A percentile compares a stretch with the other conserved stretches of the same genome.
Conservation (phyloP, 2,888 invertebrate genomes). For the Muschampia plurimacula region DNA sequence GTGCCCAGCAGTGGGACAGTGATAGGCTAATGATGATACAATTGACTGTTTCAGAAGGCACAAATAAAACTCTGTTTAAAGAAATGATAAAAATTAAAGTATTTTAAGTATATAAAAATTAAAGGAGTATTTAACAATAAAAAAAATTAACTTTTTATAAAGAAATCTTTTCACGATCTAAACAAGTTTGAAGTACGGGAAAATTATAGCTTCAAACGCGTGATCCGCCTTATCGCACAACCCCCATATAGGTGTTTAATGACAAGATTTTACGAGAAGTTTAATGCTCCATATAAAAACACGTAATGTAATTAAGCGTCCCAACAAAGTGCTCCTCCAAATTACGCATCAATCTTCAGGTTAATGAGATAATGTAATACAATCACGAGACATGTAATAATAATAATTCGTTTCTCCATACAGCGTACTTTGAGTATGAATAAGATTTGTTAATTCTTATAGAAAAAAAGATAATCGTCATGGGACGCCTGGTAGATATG, state of each 20-base stretch:
- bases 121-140: not conserved
- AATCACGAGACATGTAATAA: constrained; percentile 46
- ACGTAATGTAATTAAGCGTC: constrained; percentile 35
- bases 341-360: constrained; percentile 36
- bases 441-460: constrained; percentile 6
- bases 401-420: constrained; percentile 75
- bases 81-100: too few species aligned
- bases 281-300: constrained; percentile 38
- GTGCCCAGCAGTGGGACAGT: too few species aligned
- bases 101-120: too few species aligned
- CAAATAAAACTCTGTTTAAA: too few species aligned
- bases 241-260: constrained; percentile 26
- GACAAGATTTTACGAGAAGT: constrained; percentile 27
- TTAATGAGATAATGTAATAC: constrained; percentile 31
- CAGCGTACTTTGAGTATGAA: constrained; percentile 47
- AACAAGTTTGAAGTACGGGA: not conserved
- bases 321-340: constrained; percentile 35
- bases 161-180: not conserved
- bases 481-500: too few species aligned
- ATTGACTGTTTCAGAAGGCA: too few species aligned
- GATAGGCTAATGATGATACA: too few species aligned
- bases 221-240: constrained; percentile 14
- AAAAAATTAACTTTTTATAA: not conserved
- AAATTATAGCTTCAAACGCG: not conserved
- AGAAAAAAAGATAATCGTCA: too few species aligned